phyloP scores from a whole-genome alignment of 2,113 vertebrate species.

The Saguinus imperator region DNA sequence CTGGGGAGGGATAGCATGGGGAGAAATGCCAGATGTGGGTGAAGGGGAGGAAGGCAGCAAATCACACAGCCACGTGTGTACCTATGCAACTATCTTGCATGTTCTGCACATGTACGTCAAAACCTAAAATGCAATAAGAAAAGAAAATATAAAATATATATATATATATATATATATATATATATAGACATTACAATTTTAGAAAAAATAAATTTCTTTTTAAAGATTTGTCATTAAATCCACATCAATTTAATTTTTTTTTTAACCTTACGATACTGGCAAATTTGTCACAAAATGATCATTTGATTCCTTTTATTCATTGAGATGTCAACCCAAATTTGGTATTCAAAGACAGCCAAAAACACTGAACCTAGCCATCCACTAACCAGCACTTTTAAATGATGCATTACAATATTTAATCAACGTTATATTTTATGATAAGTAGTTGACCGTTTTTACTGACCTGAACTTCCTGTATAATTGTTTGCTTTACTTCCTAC shows the following conservation, averaged over 20 bases:
- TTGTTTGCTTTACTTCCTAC: neutral
- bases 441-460: neutral
- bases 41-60: too few relatives aligned
- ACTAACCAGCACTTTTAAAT: neutral
- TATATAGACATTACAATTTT: neutral
- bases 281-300: neutral
- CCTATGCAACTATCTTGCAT: too few relatives aligned
- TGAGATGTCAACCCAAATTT: slow-evolving; percentile 14
- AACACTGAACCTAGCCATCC: neutral
- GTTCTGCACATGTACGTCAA: too few relatives aligned
- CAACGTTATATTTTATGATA: neutral
- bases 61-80: too few relatives aligned
- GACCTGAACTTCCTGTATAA: neutral
- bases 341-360: neutral
- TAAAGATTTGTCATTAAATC: neutral
- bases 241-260: neutral
- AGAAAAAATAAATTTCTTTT: neutral
- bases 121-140: too few relatives aligned
- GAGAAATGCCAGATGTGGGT: too few relatives aligned
- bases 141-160: too few relatives aligned
- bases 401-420: neutral
- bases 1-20: too few relatives aligned
- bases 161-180: neutral
- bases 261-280: neutral
- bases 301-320: neutral